Evolutionary conservation across 2,113 vertebrate species (phyloP).

Genomic region (Manacus vitellinus): DNA sequence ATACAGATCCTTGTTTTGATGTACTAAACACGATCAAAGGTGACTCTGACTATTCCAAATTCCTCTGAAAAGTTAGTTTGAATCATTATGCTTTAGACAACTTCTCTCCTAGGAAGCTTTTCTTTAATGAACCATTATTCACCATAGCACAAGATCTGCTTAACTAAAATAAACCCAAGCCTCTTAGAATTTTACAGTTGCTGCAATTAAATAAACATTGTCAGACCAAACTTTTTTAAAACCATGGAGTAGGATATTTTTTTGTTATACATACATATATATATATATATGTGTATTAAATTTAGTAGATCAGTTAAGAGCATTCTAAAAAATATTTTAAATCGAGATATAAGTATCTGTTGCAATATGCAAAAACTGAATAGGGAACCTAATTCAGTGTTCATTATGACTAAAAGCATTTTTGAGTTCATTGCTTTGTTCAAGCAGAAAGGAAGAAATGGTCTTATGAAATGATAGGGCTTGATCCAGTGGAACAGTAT

Average conservation of each 20-base stretch:
- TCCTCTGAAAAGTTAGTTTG: constrained; percentile 58
- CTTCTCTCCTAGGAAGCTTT: constrained; percentile 8
- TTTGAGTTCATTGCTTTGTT: not conserved
- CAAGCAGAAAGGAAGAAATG: not conserved
- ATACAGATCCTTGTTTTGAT: constrained; percentile 22
- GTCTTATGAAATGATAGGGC: not conserved
- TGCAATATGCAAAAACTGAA: not conserved
- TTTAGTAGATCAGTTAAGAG: not conserved
- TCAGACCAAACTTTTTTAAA: not conserved
- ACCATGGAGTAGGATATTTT: not conserved
- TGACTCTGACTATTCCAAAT: constrained; percentile 21
- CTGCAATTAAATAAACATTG: not conserved
- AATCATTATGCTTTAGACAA: constrained; percentile 40
- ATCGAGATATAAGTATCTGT: not conserved
- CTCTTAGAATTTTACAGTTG: constrained; percentile 23
- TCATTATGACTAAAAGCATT: not conserved
- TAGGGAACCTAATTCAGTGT: not conserved
- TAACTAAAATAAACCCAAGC: not conserved
- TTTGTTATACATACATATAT: not conserved
- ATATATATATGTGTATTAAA: not conserved
- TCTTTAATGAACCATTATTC: constrained; percentile 55
- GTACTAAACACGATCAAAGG: constrained; percentile 62
- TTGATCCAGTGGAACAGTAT: not conserved
- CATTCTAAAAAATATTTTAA: not conserved
- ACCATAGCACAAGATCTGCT: not conserved